A percentile compares a stretch with the other conserved stretches of the same genome.
These are phyloP conservation scores for Callyntrura guangdongensis DNA, from an alignment of 2,888 invertebrate genomes.

Conservation along the genomic window DNA sequence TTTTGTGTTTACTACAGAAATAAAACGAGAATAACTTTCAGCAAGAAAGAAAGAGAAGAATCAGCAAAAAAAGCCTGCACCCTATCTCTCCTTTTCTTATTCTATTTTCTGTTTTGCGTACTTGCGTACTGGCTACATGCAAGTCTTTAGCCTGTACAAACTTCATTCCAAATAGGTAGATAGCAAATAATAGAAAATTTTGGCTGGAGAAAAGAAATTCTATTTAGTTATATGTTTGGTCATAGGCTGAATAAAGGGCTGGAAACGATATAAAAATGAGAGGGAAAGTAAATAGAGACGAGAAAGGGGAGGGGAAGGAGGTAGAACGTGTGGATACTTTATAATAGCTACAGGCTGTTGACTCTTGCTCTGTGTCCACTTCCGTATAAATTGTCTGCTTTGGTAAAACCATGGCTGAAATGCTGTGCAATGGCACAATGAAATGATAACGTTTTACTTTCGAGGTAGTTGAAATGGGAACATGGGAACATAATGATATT, in stretches of 20 bases:
- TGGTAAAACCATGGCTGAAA: neutral
- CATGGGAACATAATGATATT: too few species aligned
- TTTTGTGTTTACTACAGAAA: conserved; percentile 51
- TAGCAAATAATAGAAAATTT: conserved; percentile 19
- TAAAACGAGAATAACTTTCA: conserved; percentile 47
- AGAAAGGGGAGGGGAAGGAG: neutral
- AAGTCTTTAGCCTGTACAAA: neutral
- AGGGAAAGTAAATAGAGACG: neutral
- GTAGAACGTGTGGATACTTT: neutral
- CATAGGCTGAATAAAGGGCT: neutral
- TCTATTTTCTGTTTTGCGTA: neutral
- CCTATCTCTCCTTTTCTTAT: neutral
- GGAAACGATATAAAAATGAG: conserved; percentile 17
- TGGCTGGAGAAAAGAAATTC: neutral
- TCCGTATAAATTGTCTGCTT: conserved; percentile 17
- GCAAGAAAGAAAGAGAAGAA: neutral
- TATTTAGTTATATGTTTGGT: neutral
- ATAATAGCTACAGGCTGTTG: conserved; percentile 32
- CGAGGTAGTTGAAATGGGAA: neutral
- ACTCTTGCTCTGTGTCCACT: conserved; percentile 44
- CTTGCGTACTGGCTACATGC: too few species aligned
- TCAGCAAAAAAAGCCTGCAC: conserved; percentile 40
- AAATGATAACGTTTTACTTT: conserved; percentile 2
- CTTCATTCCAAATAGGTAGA: neutral
- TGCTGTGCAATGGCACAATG: neutral